phyloP scores from a whole-genome alignment of 2,113 vertebrate genomes.

The Coreoperca whiteheadi region DNA sequence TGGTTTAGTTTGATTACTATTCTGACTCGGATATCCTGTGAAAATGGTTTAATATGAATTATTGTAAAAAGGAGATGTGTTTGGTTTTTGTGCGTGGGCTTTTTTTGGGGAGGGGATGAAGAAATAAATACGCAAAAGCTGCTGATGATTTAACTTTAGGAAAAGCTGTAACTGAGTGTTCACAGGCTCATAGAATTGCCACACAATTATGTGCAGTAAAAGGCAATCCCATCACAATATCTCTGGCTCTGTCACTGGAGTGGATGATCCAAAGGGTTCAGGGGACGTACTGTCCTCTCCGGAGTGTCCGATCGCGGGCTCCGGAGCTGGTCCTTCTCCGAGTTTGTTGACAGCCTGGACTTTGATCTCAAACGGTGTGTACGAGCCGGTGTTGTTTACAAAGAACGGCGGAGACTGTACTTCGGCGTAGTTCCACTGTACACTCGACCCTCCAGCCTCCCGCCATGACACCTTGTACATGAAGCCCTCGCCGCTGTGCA shows the following conservation, averaged over 20 bases:
- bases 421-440: conserved; percentile 73
- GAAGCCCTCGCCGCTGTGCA: conserved; percentile 83
- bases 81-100: too few relatives aligned
- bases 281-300: conserved; percentile 89
- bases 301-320: conserved; percentile 81
- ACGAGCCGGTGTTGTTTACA: conserved; percentile 85
- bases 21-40: too few relatives aligned
- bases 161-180: too few relatives aligned
- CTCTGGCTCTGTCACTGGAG: background rate
- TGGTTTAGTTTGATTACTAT: too few relatives aligned
- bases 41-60: too few relatives aligned
- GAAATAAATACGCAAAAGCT: too few relatives aligned
- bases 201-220: too few relatives aligned
- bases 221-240: background rate
- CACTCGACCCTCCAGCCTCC: background rate
- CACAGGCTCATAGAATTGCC: too few relatives aligned
- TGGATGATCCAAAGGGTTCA: background rate
- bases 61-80: too few relatives aligned
- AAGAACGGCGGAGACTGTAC: conserved; percentile 75
- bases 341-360: conserved; percentile 86
- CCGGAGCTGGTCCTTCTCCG: conserved; percentile 82
- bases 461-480: conserved; percentile 89
- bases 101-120: too few relatives aligned
- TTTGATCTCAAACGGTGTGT: conserved; percentile 88
- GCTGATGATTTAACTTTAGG: too few relatives aligned